Base-by-base conservation (phyloP, 2,113 vertebrate species). In the Microcebus griseorufus region DNA sequence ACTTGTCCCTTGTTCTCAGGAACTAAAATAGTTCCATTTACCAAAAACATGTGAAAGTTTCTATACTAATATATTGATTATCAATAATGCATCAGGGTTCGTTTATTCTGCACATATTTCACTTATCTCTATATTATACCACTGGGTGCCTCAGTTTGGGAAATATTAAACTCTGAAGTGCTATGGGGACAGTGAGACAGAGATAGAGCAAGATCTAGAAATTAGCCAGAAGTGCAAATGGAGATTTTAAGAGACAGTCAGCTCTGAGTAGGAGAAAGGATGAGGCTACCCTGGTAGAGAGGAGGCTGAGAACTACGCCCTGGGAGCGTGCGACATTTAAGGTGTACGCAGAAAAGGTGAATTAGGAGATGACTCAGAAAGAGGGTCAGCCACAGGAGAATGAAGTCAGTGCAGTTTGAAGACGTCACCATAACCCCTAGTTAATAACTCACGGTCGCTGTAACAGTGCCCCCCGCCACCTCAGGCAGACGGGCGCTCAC, bases 151-250 rank as follows among this genome's bases (percentile, higher is more conserved):
- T 82, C 34, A 7, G 22, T 65, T 39, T 67, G 42, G 37, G 67
- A 87, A 92, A 73, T 39, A 75, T 0, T 87, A 23, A 83, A 78
- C 48, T 83, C 75, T n/a, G 27, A 79, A 79, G 8, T 22, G 29
- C 25, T 64, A 0, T 53, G 10, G 6, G 29, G 2, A 3, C 4
- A 25, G 3, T 51, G 1, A 5, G 9, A 25, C 9, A 53, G 39
- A 82, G 18, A 45, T n/a, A 84, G 22, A 73, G n/a, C 34, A 12
- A 39, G 42, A 67, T 55, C 37, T 93, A 78, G 48, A 90, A 89
- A 51, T 86, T 58, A 90, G n/a, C 27, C 29, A 1, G 39, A 92
- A 88, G 80, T 75, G n/a, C 32, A 91, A 88, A 79, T 75, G 70
- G 48, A 69, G 22, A 55, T 69, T 93, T 95, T 88, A 83, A 92